Percentiles rank a stretch among this genome's conserved stretches.
phyloP scores from a whole-genome alignment of 2,888 invertebrate species.

The Lysandra coridon region DNA sequence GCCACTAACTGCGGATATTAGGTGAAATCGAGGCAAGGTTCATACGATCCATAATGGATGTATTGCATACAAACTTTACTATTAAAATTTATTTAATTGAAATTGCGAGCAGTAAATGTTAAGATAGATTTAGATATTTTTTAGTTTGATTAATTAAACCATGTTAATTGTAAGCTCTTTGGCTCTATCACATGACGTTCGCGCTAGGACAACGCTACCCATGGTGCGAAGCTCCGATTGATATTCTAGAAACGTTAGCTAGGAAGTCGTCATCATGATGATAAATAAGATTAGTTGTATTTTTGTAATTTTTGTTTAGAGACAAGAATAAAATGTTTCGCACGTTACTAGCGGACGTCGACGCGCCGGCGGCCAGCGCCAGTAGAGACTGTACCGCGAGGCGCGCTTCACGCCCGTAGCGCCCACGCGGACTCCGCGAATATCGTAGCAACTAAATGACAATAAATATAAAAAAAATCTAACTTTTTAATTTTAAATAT shows the following conservation, averaged over 20 bases:
- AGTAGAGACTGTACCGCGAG: conserved; percentile 59
- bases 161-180: neutral
- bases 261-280: conserved; percentile 28
- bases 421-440: conserved; percentile 49
- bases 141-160: neutral
- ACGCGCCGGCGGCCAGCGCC: conserved; percentile 39
- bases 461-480: neutral
- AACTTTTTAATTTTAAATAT: conserved; percentile 24
- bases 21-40: conserved; percentile 16
- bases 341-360: conserved; percentile 37
- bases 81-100: neutral
- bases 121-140: neutral
- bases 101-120: neutral
- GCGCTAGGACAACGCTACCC: neutral
- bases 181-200: neutral
- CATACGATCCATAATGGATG: neutral
- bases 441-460: conserved; percentile 35
- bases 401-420: conserved; percentile 53
- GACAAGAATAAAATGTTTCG: conserved; percentile 40
- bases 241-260: conserved; percentile 7
- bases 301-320: conserved; percentile 37
- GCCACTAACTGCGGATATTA: neutral
- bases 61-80: neutral
- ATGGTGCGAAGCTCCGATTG: conserved; percentile 1
- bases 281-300: conserved; percentile 30